These are phyloP conservation scores for Marronus borbonicus DNA, from an alignment of 2,888 invertebrate species.

Conservation along the genomic window DNA sequence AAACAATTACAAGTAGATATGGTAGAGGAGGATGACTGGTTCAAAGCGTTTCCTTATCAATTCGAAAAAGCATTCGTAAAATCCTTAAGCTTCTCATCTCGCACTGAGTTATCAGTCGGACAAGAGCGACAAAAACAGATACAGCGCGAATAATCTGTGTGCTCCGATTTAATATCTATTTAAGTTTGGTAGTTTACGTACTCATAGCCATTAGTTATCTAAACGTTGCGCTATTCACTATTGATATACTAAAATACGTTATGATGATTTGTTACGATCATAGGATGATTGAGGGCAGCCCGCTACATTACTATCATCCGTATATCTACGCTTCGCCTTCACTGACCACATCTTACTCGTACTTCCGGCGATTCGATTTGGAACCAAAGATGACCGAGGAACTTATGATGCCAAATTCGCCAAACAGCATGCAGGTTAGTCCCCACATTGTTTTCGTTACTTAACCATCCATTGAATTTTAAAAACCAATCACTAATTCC, in stretches of 20 bases:
- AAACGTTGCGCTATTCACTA: background rate
- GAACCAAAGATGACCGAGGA: constrained; percentile 64
- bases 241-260: constrained; percentile 10
- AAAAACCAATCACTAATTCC: constrained; percentile 38
- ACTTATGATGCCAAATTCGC: constrained; percentile 64
- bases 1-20: constrained; percentile 1
- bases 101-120: constrained; percentile 29
- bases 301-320: constrained; percentile 64
- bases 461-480: background rate
- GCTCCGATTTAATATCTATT: constrained; percentile 28
- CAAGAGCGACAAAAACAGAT: constrained; percentile 33
- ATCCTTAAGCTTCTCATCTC: constrained; percentile 34
- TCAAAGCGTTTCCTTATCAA: constrained; percentile 40
- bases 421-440: constrained; percentile 66
- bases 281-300: constrained; percentile 67
- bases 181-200: constrained; percentile 22
- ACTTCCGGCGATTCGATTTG: constrained; percentile 57
- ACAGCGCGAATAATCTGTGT: constrained; percentile 25
- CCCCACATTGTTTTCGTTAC: background rate
- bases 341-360: constrained; percentile 54
- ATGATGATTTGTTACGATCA: constrained; percentile 64
- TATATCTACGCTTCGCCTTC: constrained; percentile 13
- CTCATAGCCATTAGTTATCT: constrained; percentile 13
- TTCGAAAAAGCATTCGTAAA: constrained; percentile 31
- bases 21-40: background rate